Evolutionary conservation across 2,797 vertebrate genomes (phyloP).

Genomic region (Melanotaenia trifasciata): DNA sequence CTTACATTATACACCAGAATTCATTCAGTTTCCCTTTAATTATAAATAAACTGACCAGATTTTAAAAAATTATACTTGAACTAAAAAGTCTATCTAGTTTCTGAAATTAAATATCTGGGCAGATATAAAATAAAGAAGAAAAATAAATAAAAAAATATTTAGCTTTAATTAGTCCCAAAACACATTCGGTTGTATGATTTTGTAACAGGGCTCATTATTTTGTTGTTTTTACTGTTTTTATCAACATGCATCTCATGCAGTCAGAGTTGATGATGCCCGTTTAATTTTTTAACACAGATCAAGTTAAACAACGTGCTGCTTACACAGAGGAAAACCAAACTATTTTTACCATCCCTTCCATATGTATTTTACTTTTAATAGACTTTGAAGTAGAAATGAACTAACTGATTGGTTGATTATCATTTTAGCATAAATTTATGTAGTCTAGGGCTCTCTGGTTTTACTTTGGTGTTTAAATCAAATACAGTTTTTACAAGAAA

Average conservation of each 20-base stretch:
- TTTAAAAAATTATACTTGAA: too few species aligned
- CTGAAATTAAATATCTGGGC: too few species aligned
- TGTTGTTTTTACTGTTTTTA: not conserved
- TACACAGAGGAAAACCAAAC: not conserved
- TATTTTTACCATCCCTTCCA: not conserved
- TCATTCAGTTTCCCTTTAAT: not conserved
- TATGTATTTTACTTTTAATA: not conserved
- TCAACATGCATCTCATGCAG: not conserved
- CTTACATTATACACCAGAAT: not conserved
- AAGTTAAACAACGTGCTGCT: conserved; percentile 4
- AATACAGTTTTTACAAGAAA: too few species aligned
- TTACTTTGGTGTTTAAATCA: too few species aligned
- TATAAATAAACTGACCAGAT: not conserved
- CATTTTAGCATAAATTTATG: not conserved
- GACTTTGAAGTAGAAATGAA: not conserved
- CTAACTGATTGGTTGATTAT: not conserved
- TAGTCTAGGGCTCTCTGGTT: too few species aligned
- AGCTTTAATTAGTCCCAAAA: too few species aligned
- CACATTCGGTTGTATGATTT: not conserved
- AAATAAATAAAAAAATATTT: too few species aligned
- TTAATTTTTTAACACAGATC: not conserved
- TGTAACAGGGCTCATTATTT: not conserved
- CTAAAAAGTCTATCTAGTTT: too few species aligned
- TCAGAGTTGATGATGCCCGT: not conserved
- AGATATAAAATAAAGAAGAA: too few species aligned